phyloP scores from a whole-genome alignment of 2,888 invertebrate species.

The Brachyptera putata region DNA sequence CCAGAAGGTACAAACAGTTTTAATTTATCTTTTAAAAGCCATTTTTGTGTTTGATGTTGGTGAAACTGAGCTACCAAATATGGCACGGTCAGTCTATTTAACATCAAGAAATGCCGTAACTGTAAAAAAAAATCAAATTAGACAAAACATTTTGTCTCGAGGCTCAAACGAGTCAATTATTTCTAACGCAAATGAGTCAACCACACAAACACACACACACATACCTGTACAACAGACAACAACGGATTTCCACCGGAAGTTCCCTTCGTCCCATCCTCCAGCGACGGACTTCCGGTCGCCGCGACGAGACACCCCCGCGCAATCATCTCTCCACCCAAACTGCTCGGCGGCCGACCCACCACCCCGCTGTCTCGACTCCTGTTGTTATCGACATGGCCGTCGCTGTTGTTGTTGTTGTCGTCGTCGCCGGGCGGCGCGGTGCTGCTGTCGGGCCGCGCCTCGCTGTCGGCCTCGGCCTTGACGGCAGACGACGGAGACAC shows the following conservation, averaged over 20 bases:
- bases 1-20: no score
- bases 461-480: slow-evolving; percentile 8
- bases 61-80: no score
- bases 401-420: slow-evolving; percentile 46
- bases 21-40: no score
- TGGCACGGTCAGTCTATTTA: no score
- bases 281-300: slow-evolving; percentile 39
- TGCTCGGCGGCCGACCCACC: slow-evolving; percentile 34
- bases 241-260: slow-evolving; percentile 25
- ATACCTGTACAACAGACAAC: slow-evolving; percentile 33
- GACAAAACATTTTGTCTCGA: no score
- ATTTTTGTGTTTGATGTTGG: no score
- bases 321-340: slow-evolving; percentile 29
- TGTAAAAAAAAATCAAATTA: no score
- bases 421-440: slow-evolving; percentile 46
- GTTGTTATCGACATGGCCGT: slow-evolving; percentile 41
- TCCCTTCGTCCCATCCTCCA: slow-evolving; percentile 40
- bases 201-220: no score
- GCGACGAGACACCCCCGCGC: slow-evolving; percentile 33
- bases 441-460: slow-evolving; percentile 45
- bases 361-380: no score
- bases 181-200: no score
- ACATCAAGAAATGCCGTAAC: no score
- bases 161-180: no score
- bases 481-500: slow-evolving; percentile 39